Conservation (phyloP, 2,113 vertebrate genomes). For the Pangasianodon hypophthalmus region DNA sequence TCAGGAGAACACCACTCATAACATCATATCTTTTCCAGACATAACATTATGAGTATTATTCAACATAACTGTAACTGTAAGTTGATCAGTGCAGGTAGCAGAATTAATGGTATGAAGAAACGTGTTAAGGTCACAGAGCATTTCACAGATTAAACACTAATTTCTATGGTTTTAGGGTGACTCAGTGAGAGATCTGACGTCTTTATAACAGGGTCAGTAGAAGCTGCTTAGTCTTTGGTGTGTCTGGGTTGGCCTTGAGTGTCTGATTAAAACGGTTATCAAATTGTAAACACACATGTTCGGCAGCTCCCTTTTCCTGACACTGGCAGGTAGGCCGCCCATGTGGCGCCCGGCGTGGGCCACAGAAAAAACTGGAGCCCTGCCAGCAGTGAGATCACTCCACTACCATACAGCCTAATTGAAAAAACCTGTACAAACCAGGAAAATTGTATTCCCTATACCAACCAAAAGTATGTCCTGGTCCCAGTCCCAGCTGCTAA, state of each 20-base stretch:
- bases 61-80: constrained; percentile 4
- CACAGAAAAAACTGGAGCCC: constrained; percentile 77
- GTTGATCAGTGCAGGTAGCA: constrained; percentile 1
- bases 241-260: constrained; percentile 40
- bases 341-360: constrained; percentile 76
- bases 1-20: constrained; percentile 26
- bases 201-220: background rate
- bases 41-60: constrained; percentile 41
- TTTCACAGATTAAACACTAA: background rate
- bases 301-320: constrained; percentile 74
- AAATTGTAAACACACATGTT: constrained; percentile 77
- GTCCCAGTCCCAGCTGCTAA: constrained; percentile 35
- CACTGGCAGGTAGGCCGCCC: constrained; percentile 82
- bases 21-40: constrained; percentile 36
- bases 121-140: background rate
- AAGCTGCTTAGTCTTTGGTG: constrained; percentile 47
- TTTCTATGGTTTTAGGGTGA: background rate
- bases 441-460: constrained; percentile 48
- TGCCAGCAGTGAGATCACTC: constrained; percentile 86
- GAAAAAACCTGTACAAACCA: constrained; percentile 77
- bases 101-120: background rate
- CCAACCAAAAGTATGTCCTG: constrained; percentile 31
- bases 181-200: background rate
- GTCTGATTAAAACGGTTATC: constrained; percentile 74
- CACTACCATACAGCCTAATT: constrained; percentile 79